Evolutionary conservation across 2,113 vertebrate genomes (phyloP).

Genomic region (Malurus alboscapulatus): DNA sequence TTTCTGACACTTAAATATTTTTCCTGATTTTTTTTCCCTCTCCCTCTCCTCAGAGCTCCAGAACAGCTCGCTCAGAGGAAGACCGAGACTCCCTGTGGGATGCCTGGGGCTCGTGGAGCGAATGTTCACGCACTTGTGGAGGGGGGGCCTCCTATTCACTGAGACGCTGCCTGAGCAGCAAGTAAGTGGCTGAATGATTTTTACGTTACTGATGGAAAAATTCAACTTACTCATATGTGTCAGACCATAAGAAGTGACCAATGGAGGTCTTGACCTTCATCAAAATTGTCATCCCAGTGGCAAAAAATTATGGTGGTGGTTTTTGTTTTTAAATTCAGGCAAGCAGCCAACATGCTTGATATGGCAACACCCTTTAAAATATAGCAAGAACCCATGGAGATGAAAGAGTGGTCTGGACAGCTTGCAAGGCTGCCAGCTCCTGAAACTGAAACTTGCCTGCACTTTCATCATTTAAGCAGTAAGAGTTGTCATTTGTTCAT

Average conservation of each 20-base stretch:
- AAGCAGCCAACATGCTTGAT: neutral
- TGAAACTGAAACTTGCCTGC: neutral
- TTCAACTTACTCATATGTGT: neutral
- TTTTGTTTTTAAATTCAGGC: neutral
- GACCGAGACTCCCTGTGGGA: conserved; percentile 92
- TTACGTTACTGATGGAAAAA: neutral
- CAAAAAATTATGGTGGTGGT: neutral
- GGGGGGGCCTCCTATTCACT: conserved; percentile 94
- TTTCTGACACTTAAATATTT: neutral
- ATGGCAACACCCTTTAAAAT: neutral
- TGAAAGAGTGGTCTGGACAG: neutral
- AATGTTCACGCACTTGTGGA: conserved; percentile 94
- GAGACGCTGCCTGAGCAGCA: conserved; percentile 91
- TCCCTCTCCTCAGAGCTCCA: conserved; percentile 80
- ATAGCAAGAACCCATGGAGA: neutral
- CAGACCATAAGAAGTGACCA: neutral
- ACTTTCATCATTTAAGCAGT: neutral
- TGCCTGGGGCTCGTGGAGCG: conserved; percentile 94
- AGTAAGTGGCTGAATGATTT: conserved; percentile 73
- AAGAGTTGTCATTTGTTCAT: neutral
- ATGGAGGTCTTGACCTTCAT: neutral
- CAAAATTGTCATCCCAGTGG: neutral
- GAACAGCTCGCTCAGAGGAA: conserved; percentile 89
- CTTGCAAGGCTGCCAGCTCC: neutral
- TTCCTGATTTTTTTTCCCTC: neutral